Evolutionary conservation across 37 sponge, comb jelly and placozoan species (phyloP), one percentile per base, ranked within the genome.

Genomic region (Cliona cf. orientalis): DNA sequence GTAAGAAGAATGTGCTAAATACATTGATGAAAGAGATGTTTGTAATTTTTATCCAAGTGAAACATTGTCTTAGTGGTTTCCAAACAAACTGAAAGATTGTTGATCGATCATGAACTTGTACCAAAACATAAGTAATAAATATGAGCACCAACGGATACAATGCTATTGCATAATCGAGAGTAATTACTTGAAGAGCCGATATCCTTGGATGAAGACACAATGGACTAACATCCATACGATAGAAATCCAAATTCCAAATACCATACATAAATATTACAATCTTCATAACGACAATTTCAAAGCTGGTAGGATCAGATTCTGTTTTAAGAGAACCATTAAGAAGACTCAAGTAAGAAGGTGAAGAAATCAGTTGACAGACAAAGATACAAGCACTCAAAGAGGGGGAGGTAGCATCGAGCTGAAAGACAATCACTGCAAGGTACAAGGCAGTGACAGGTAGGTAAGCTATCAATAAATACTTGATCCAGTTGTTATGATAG

Each of bases 221-320:
- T 40, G 79, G 79, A 22, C 39, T 66, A 45, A 40, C 14, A 9
- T 64, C 17, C 3, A 26, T 17, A 59, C 66, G 63, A 40, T 64
- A 78, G 23, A 78, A 78, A 57, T 75, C 76, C 4, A 75, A n/a
- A 25, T 75, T 75, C 76, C 76, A 75, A n/a, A 75, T 57, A 23
- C 34, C 34, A 67, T 61, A 61, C 23, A 61, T n/a, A n/a, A n/a
- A n/a, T n/a, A n/a, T n/a, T n/a, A n/a, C n/a, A n/a, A n/a, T n/a
- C n/a, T n/a, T n/a, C n/a, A n/a, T n/a, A n/a, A n/a, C n/a, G n/a
- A n/a, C n/a, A n/a, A n/a, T n/a, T n/a, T n/a, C n/a, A n/a, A n/a
- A n/a, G n/a, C n/a, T n/a, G n/a, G n/a, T n/a, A n/a, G n/a, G n/a
- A n/a, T n/a, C n/a, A n/a, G n/a, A n/a, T n/a, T n/a, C n/a, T n/a